Evolutionary conservation across 2,797 vertebrate genomes (phyloP).

Genomic region (Squalus acanthias): DNA sequence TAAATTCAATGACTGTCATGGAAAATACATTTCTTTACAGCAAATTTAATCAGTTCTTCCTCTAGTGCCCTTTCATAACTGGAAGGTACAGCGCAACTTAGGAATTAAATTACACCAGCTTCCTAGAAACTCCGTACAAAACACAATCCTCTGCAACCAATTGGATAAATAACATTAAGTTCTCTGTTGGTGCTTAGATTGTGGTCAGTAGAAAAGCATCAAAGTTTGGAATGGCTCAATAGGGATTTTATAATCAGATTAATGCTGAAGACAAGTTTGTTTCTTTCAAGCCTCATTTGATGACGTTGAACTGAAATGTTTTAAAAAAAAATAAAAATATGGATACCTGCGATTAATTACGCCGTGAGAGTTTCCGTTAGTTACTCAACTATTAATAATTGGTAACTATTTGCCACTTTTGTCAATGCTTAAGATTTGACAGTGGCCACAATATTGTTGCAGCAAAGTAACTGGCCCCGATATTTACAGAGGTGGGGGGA

Average conservation of each 20-base stretch:
- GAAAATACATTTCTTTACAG: slow-evolving; percentile 35
- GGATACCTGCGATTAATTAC: background rate
- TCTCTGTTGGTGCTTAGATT: background rate
- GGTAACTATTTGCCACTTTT: no score
- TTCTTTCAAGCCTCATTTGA: background rate
- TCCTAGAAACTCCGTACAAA: background rate
- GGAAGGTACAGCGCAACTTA: background rate
- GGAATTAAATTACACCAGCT: slow-evolving; percentile 26
- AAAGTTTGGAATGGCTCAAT: background rate
- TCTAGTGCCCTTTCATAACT: slow-evolving; percentile 19
- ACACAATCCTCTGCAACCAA: background rate
- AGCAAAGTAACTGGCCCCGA: background rate
- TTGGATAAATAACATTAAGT: background rate
- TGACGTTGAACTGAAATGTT: background rate
- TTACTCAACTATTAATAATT: background rate
- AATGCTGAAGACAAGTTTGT: background rate
- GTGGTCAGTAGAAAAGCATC: slow-evolving; percentile 1
- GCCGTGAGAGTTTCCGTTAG: background rate
- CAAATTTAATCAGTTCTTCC: slow-evolving; percentile 29
- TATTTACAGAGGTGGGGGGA: background rate
- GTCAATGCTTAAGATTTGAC: background rate
- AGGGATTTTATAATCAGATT: background rate
- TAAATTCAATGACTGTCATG: slow-evolving; percentile 31
- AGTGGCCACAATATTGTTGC: background rate
- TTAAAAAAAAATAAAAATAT: background rate